phyloP scores from a whole-genome alignment of 2,797 vertebrate genomes.

The Triplophysa bombifrons region DNA sequence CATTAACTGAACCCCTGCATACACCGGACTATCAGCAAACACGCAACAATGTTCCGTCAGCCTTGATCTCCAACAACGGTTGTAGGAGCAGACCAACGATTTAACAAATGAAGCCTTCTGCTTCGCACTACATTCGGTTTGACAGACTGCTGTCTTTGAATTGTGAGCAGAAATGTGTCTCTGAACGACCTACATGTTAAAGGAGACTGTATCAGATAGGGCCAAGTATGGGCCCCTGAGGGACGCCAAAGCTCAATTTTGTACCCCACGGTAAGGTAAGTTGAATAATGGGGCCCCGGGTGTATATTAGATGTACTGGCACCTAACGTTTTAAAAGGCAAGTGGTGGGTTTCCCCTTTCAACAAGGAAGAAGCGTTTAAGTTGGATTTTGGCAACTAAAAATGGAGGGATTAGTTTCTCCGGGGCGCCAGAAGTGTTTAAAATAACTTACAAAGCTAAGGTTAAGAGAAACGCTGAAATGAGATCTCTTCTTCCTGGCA shows the following conservation, averaged over 20 bases:
- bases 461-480: conserved; percentile 1
- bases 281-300: conserved; percentile 48
- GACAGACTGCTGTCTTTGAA: background rate
- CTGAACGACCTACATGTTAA: conserved; percentile 17
- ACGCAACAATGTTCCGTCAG: conserved; percentile 2
- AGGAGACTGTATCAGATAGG: conserved; percentile 41
- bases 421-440: conserved; percentile 31
- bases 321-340: conserved; percentile 46
- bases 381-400: conserved; percentile 46
- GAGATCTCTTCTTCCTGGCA: conserved; percentile 22
- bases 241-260: conserved; percentile 45
- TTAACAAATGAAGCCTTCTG: background rate
- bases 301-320: conserved; percentile 56
- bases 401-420: conserved; percentile 35
- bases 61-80: background rate
- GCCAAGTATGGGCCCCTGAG: conserved; percentile 23
- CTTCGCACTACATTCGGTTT: too few species aligned
- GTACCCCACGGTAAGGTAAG: conserved; percentile 49
- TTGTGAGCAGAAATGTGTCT: conserved; percentile 3
- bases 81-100: background rate
- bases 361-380: conserved; percentile 39
- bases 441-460: conserved; percentile 27
- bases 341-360: conserved; percentile 51
- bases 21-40: conserved; percentile 55
- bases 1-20: conserved; percentile 61